Conservation (phyloP, 2,797 vertebrate genomes). For the Lophius americanus region DNA sequence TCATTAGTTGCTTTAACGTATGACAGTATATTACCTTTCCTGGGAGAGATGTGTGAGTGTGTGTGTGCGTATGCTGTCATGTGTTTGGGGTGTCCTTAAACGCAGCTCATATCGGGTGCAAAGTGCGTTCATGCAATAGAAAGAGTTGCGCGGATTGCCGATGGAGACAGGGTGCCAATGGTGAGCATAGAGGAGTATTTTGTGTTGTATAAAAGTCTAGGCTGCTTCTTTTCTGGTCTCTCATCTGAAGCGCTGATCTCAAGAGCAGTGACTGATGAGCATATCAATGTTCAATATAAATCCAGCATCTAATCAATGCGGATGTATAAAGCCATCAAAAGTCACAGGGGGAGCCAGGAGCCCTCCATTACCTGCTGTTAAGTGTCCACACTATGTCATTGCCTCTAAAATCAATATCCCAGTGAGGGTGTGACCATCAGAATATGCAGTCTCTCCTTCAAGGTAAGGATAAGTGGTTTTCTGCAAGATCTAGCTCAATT, state of each 20-base stretch:
- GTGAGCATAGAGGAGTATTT: constrained; percentile 24
- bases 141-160: constrained; percentile 45
- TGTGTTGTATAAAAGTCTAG: constrained; percentile 14
- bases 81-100: constrained; percentile 48
- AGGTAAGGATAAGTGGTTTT: no score
- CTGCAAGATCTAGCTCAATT: no score
- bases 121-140: constrained; percentile 54
- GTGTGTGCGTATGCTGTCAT: constrained; percentile 22
- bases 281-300: constrained; percentile 57
- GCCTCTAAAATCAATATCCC: no score
- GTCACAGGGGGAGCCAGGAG: constrained; percentile 29
- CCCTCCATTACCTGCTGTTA: background rate
- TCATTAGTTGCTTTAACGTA: background rate
- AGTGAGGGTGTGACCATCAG: no score
- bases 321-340: constrained; percentile 63
- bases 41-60: constrained; percentile 20
- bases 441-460: no score
- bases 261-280: constrained; percentile 58
- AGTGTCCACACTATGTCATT: no score
- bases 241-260: constrained; percentile 33
- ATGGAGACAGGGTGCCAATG: constrained; percentile 24
- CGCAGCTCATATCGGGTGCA: constrained; percentile 32
- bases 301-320: constrained; percentile 43
- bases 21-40: background rate
- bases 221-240: constrained; percentile 1